Evolutionary conservation across 2,888 invertebrate genomes (phyloP), one percentile per base, ranked within the genome.

Genomic region (Cremastinae sp.): DNA sequence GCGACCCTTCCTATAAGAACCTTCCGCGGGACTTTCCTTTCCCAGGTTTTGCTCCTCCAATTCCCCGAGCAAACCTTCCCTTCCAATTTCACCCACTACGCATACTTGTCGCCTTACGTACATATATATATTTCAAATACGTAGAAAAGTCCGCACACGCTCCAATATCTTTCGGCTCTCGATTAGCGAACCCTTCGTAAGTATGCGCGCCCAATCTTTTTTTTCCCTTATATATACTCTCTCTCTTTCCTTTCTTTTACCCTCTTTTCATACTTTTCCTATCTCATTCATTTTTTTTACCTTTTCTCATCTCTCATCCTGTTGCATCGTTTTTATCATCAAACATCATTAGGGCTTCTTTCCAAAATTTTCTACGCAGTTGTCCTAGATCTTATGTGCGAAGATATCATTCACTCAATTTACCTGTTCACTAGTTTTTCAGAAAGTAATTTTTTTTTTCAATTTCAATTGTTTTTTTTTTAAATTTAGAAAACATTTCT

Each of bases 161-260:
- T 22, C n/a, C n/a, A 22, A 75, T 68, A 82, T 82, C 80, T 81
- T 73, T 61, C 34, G 84, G 84, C 79, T 79, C 82, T 79, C 85
- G 87, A 87, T 86, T 86, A 87, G 86, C 84, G 83, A 62, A 86
- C 85, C 86, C 86, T 86, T 82, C 84, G 81, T 81, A 84, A 84
- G 84, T 84, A 74, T 79, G 75, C 78, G 78, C 34, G 43, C 45
- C 45, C 80, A 74, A 79, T 79, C 78, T 80, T 68, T 69, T 34
- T 12, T 49, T 71, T 62, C 43, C 8, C 34, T 34, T 14, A n/a
- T n/a, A n/a, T n/a, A n/a, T 58, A 28, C 22, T 36, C 22, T 38
- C 22, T 20, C 14, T n/a, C 18, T 14, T 28, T 53, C 22, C 38
- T 9, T 58, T 38, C 14, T 38, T 7, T 12, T 28, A 12, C 49